These are phyloP conservation scores for Papilio dardanus DNA, from an alignment of 1,140 invertebrate species.

Conservation along the genomic window DNA sequence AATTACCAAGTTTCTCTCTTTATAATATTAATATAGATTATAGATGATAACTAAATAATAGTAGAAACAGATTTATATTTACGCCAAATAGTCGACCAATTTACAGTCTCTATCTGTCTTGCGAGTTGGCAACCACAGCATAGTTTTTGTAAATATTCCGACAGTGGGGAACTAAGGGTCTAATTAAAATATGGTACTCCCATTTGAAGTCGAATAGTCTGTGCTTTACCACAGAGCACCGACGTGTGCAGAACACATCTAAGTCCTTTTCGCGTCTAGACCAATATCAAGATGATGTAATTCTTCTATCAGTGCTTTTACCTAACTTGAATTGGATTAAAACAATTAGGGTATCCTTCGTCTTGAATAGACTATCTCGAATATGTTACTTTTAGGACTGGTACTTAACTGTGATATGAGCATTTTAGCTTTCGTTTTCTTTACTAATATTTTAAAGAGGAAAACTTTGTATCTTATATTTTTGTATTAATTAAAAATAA, in stretches of 20 bases:
- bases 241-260: background rate
- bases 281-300: conserved; percentile 4
- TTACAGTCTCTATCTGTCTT: background rate
- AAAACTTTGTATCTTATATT: no score
- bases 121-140: background rate
- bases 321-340: background rate
- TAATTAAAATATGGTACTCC: background rate
- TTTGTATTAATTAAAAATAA: no score
- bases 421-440: no score
- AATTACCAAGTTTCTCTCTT: no score
- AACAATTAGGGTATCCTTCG: background rate
- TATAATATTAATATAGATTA: no score
- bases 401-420: no score
- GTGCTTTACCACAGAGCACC: background rate
- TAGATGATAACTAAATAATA: no score
- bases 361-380: no score
- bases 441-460: no score
- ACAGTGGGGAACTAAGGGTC: background rate
- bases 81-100: background rate
- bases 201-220: background rate
- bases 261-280: background rate
- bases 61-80: no score
- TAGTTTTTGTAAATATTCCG: no score
- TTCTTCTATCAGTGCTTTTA: background rate
- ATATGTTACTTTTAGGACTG: no score